Evolutionary conservation across 2,113 vertebrate genomes (phyloP), one percentile per base, ranked within the genome.

Genomic region (Lagopus leucura): DNA sequence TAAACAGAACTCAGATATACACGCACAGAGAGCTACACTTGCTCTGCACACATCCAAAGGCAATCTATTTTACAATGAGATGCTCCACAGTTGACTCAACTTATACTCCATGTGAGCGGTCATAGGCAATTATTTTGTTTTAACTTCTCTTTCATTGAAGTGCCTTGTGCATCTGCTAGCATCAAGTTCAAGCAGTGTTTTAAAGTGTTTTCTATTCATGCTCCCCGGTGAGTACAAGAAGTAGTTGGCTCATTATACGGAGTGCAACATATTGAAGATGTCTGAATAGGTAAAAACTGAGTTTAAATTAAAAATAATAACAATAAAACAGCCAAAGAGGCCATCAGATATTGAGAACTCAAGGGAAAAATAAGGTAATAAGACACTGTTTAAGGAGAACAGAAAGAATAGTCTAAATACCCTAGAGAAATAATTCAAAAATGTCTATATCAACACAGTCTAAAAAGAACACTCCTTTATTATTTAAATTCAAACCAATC

Each of bases 401-500:
- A 64, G 85, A 74, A 32, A 86, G 82, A 92, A 92, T 55, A 42
- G 19, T 57, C 67, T 60, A 87, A 81, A 87, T 64, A 50, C 57
- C 76, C 34, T 2, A 4, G 42, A 89, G 82, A 79, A 91, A 72
- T 30, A 18, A 32, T 43, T 82, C 34, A 69, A 64, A 89, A 61
- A n/a, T 66, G 58, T 8, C 34, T 25, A 10, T 70, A 72, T 70
- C 58, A 77, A 86, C 75, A 19, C 21, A 54, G 48, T 5, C 65
- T 34, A 55, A 63, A 86, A 78, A 71, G 47, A 67, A 52, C 21
- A 22, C 6, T 86, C 55, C 36, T 89, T 83, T 52, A 52, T 17
- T 17, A n/a, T 77, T 79, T 55, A 64, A 83, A 86, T 78, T 75
- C 76, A 87, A 47, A 21, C 21, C 48, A 83, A 89, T 64, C 30